Evolutionary conservation across 1,140 invertebrate species (phyloP), one percentile per base, ranked within the genome.

Genomic region (Orchesella cincta): DNA sequence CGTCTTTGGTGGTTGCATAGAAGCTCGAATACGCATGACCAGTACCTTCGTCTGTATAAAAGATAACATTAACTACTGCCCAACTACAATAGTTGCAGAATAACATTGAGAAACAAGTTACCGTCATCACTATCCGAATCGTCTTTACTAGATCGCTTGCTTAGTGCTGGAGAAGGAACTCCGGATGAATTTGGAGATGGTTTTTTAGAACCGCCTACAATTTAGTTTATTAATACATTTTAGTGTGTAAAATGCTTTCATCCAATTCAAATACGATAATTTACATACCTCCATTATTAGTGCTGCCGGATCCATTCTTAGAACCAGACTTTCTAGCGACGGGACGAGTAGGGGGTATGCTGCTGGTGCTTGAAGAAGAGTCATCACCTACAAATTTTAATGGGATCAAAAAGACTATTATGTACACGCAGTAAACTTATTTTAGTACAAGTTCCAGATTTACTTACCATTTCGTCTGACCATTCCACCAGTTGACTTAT

Each of bases 151-250:
- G 52, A 57, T 12, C 34, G 29, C 29, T 34, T 31, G 67, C 67
- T 3, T 80, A 75, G 81, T 85, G 85, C 79, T 84, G 85, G 23
- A n/a, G 52, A 57, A 12, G 52, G 52, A 23, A 57, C 23, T 3
- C 52, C 52, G 52, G 52, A 57, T n/a, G 52, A 57, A 5, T 12
- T 5, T 57, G 52, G 23, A 8, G 52, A 26, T 18, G 52, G n/a
- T n/a, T n/a, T n/a, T n/a, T n/a, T n/a, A n/a, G n/a, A n/a, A n/a
- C n/a, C n/a, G n/a, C n/a, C n/a, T n/a, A n/a, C n/a, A n/a, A n/a
- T n/a, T n/a, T n/a, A n/a, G n/a, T n/a, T n/a, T n/a, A n/a, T n/a
- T n/a, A n/a, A n/a, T n/a, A n/a, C n/a, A n/a, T n/a, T n/a, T n/a
- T n/a, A n/a, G n/a, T n/a, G n/a, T n/a, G n/a, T n/a, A n/a, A n/a